Evolutionary conservation across 2,113 vertebrate genomes (phyloP), one percentile per base, ranked within the genome.

Genomic region (Nyctibius bracteatus): DNA sequence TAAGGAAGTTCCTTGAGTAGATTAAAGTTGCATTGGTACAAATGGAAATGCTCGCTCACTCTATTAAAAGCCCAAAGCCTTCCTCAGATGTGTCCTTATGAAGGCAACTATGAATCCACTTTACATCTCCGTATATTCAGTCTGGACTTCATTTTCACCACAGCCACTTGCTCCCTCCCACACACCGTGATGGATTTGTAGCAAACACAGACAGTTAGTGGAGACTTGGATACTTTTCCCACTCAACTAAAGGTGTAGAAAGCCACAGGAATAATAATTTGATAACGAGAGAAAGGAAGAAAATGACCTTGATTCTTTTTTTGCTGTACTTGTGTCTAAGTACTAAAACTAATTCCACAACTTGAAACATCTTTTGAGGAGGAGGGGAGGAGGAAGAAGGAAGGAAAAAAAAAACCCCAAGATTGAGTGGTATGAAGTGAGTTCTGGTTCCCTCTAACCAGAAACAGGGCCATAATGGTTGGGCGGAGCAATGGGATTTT

Each of bases 391-490:
- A 23, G 9, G 15, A 37, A 14, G 24, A 51, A 31, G 25, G 9
- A 20, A 55, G 3, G 6, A 2, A 8, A 8, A 6, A 23, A 24
- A 20, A 44, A 33, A 25, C 5, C 0, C 5, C 8, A 46, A 22
- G 7, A 27, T 31, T 81, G 19, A 74, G 6, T 4, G 21, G 14
- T 6, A 79, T 3, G 5, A 65, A 81, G 49, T 20, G 30, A 89
- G 31, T 57, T 41, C n/a, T 52, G 31, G 5, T 9, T 85, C 70
- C 62, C 62, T 70, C 37, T 46, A 21, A 58, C 8, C 16, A 88
- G 63, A 90, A 68, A 47, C 10, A 7, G 18, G 78, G 24, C 52
- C 41, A 27, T 4, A 49, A 33, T 10, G 41, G 13, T 4, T 18
- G 24, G 13, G 9, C 6, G 63, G 52, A 89, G 16, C 22, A 49